Percentiles rank a stretch among this genome's conserved stretches.
Conservation (phyloP, 2,113 vertebrate species). For the Rissa tridactyla region DNA sequence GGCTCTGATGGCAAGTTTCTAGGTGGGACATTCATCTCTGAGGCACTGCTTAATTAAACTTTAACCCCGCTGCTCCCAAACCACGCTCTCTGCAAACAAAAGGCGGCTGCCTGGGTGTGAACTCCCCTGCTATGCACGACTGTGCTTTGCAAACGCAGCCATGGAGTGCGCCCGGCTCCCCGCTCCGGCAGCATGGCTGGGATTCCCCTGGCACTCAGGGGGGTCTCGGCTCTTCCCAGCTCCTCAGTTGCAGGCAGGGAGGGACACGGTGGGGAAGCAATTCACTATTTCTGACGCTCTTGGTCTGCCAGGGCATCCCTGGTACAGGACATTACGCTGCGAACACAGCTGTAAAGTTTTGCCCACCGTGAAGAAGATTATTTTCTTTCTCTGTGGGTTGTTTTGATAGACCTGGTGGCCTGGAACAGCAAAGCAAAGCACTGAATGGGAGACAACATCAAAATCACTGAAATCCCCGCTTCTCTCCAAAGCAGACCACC, state of each 20-base stretch:
- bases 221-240: accelerated
- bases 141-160: neutral
- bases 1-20: neutral
- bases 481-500: neutral
- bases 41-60: neutral
- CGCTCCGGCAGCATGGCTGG: neutral
- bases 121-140: accelerated
- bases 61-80: neutral
- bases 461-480: neutral
- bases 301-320: neutral
- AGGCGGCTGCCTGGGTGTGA: neutral
- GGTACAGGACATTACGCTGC: too few relatives aligned
- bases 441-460: neutral
- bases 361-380: neutral
- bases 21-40: neutral
- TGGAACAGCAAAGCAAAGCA: neutral
- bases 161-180: accelerated
- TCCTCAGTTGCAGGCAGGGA: accelerated
- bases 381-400: neutral
- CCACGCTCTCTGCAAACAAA: neutral
- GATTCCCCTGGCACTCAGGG: accelerated
- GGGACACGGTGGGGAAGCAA: accelerated
- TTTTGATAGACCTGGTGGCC: neutral
- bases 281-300: neutral
- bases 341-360: neutral